Conservation (phyloP, 2,113 vertebrate species). For the Rattus rattus region DNA sequence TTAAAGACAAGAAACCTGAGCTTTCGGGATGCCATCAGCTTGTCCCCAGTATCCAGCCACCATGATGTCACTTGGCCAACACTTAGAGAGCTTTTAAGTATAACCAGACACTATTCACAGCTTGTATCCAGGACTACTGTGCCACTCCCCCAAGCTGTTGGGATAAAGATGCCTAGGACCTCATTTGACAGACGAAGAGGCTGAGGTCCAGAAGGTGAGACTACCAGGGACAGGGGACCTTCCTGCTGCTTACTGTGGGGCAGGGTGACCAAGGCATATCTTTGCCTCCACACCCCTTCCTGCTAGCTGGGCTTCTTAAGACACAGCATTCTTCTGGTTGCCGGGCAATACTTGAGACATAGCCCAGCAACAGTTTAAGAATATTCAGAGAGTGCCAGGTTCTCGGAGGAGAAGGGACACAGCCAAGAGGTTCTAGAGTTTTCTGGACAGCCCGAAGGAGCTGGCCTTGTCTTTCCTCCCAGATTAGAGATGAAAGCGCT, state of each 20-base stretch:
- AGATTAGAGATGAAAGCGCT: background rate
- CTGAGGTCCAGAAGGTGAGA: background rate
- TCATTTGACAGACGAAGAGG: background rate
- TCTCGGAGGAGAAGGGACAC: rapidly evolving
- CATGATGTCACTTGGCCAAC: background rate
- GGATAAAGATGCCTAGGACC: background rate
- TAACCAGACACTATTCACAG: background rate
- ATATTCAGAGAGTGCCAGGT: background rate
- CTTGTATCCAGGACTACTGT: rapidly evolving
- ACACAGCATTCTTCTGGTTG: background rate
- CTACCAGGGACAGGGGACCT: background rate
- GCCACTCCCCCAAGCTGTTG: background rate
- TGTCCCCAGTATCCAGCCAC: too few species aligned
- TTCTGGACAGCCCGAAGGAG: rapidly evolving
- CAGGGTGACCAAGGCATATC: background rate
- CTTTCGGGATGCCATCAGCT: background rate
- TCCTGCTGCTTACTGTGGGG: background rate
- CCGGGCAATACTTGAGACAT: background rate
- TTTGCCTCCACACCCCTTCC: background rate
- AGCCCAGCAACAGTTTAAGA: background rate
- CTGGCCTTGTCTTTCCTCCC: rapidly evolving
- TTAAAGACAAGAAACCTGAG: background rate
- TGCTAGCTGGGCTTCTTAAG: background rate
- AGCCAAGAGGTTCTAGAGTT: background rate
- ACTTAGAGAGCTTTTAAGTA: background rate